phyloP scores from a whole-genome alignment of 2,797 vertebrate genomes.

The Helostoma temminkii region DNA sequence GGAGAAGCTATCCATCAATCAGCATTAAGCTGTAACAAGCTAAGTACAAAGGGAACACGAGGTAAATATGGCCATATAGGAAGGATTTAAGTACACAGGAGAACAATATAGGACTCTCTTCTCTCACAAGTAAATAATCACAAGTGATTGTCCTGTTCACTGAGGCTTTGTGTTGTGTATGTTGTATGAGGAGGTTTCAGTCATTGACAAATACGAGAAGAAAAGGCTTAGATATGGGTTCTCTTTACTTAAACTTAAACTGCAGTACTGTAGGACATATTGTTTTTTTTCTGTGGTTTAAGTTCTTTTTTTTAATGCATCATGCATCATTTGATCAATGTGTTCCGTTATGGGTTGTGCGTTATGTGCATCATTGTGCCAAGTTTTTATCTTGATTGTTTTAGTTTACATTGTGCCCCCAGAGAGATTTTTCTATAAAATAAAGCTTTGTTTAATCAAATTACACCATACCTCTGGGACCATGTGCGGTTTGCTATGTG shows the following conservation, averaged over 20 bases:
- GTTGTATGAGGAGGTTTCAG: neutral
- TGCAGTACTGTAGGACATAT: neutral
- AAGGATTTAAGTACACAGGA: neutral
- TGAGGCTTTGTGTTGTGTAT: neutral
- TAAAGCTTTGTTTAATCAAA: too few species aligned
- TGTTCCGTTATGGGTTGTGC: too few species aligned
- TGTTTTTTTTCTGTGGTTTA: neutral
- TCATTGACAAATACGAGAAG: neutral
- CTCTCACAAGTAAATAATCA: neutral
- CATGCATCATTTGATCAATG: too few species aligned
- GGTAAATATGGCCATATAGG: neutral
- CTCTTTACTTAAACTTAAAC: neutral
- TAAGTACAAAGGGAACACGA: slow-evolving; percentile 1
- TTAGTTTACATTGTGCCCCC: too few species aligned
- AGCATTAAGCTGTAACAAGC: neutral
- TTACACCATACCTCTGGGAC: neutral
- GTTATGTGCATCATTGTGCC: too few species aligned
- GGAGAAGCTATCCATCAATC: slow-evolving; percentile 16
- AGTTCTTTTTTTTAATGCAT: neutral
- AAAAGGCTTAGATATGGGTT: neutral
- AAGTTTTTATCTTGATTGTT: too few species aligned
- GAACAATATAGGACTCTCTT: neutral
- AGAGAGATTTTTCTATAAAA: too few species aligned
- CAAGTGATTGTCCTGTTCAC: neutral
- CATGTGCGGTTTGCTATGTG: neutral